Conservation (phyloP, 2,797 vertebrate species). For the Sebastolobus altivelis region DNA sequence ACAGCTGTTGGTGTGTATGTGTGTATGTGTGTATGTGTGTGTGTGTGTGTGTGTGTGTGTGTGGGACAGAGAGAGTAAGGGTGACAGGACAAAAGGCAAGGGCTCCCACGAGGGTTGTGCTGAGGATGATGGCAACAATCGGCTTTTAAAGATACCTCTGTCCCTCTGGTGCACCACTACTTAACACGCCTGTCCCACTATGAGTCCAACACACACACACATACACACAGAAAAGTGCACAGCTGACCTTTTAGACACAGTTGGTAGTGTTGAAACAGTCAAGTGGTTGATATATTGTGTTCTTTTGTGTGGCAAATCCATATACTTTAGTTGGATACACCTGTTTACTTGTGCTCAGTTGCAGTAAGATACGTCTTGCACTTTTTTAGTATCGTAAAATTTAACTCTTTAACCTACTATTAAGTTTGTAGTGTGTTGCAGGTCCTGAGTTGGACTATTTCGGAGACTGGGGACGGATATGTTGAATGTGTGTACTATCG, state of each 20-base stretch:
- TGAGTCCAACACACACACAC: slow-evolving; percentile 29
- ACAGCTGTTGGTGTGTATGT: slow-evolving; percentile 92
- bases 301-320: slow-evolving; percentile 35
- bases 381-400: neutral
- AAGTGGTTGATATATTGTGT: slow-evolving; percentile 41
- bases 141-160: slow-evolving; percentile 95
- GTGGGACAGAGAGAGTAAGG: slow-evolving; percentile 67
- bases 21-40: slow-evolving; percentile 81
- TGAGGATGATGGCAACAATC: slow-evolving; percentile 98
- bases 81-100: slow-evolving; percentile 89
- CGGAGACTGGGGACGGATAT: neutral
- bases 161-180: slow-evolving; percentile 91
- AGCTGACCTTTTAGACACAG: slow-evolving; percentile 66
- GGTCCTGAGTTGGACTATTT: neutral
- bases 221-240: slow-evolving; percentile 41
- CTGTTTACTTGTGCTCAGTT: neutral
- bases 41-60: slow-evolving; percentile 87
- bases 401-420: neutral
- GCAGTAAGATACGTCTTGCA: neutral
- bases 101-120: slow-evolving; percentile 94
- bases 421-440: neutral
- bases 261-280: slow-evolving; percentile 51
- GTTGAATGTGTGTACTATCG: neutral
- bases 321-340: slow-evolving; percentile 13
- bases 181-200: slow-evolving; percentile 81